Evolutionary conservation across 2,113 vertebrate species (phyloP).

Genomic region (Myocastor coypus): DNA sequence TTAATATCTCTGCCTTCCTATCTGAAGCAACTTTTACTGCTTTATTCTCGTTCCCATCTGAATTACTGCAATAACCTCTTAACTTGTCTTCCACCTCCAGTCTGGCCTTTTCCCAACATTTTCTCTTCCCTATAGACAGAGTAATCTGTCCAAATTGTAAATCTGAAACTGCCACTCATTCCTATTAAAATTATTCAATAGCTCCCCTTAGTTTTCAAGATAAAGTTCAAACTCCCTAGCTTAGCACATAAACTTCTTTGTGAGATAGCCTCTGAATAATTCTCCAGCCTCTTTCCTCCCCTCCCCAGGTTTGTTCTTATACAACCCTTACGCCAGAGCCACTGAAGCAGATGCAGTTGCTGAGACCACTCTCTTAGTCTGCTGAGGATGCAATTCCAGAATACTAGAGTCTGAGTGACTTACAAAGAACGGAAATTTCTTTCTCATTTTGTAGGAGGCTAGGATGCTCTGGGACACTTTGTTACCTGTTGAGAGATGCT

Average conservation of each 20-base stretch:
- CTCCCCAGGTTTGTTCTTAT: no score
- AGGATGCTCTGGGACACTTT: fast-evolving
- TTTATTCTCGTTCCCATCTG: conserved; percentile 54
- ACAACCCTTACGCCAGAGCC: background rate
- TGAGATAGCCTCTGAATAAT: background rate
- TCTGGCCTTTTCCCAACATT: conserved; percentile 46
- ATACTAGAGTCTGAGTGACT: background rate
- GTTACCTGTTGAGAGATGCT: no score
- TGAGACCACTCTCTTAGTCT: background rate
- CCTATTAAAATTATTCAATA: conserved; percentile 67
- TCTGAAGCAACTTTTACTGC: background rate
- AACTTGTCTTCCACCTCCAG: conserved; percentile 4
- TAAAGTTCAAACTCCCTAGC: conserved; percentile 74
- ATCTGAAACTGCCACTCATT: conserved; percentile 11
- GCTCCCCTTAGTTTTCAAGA: conserved; percentile 71
- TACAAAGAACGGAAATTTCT: background rate
- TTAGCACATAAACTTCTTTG: conserved; percentile 61
- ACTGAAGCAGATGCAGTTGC: background rate
- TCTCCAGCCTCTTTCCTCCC: background rate
- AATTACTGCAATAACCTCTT: conserved; percentile 21
- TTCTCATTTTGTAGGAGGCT: background rate
- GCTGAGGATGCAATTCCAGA: background rate
- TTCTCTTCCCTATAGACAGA: background rate
- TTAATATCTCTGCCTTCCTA: background rate
- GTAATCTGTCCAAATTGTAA: conserved; percentile 46